Conservation (phyloP, 30 jellyfish, hydroid and myxozoan genomes). For the Turritopsis dohrnii region DNA sequence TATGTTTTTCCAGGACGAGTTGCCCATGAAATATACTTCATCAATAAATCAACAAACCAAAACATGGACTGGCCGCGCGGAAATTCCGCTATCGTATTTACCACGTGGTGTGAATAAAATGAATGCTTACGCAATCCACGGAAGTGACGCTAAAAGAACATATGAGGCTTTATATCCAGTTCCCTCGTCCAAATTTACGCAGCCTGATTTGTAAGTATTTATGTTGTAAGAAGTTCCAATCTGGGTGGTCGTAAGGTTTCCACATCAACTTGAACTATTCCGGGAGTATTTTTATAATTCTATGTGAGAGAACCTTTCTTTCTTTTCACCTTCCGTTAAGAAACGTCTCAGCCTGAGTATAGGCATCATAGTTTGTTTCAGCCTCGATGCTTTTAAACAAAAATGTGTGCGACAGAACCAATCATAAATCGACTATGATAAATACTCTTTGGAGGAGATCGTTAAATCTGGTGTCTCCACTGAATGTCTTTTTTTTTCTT, state of each 20-base stretch:
- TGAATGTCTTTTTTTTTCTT: conserved; percentile 18
- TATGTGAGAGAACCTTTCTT: too few relatives aligned
- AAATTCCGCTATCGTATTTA: conserved; percentile 60
- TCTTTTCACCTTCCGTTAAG: too few relatives aligned
- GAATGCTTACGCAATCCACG: conserved; percentile 98
- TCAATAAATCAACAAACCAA: conserved; percentile 37
- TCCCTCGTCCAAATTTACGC: conserved; percentile 37
- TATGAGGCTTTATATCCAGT: conserved; percentile 91
- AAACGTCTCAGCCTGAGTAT: too few relatives aligned
- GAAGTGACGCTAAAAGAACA: conserved; percentile 46
- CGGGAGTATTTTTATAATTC: too few relatives aligned
- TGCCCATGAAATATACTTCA: conserved; percentile 59
- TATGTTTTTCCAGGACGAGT: conserved; percentile 46
- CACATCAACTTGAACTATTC: too few relatives aligned
- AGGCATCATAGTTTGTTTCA: too few relatives aligned
- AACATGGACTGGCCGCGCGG: conserved; percentile 85
- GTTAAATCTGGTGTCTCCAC: neutral
- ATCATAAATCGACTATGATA: too few relatives aligned
- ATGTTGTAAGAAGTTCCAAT: neutral
- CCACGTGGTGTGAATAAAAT: conserved; percentile 57
- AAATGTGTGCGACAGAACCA: too few relatives aligned
- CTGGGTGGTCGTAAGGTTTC: neutral
- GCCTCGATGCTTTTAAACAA: too few relatives aligned
- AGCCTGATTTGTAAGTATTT: conserved; percentile 89
- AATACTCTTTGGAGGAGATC: too few relatives aligned